Evolutionary conservation across 2,888 invertebrate genomes (phyloP), one percentile per base, ranked within the genome.

Genomic region (Sarcophaga rosellei): DNA sequence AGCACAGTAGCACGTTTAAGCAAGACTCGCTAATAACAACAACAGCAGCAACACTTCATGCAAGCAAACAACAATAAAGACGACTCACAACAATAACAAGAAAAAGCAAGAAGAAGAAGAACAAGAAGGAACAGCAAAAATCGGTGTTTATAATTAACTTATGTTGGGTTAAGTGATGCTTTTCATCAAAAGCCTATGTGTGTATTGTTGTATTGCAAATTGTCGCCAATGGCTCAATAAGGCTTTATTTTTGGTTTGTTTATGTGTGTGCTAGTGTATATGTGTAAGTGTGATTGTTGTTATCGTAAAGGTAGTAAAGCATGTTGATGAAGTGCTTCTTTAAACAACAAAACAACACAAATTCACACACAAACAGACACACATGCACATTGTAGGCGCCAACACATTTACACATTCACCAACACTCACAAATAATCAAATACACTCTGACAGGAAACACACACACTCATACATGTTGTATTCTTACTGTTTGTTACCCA

Each of bases 151-250:
- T 88, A 88, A 88, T 88, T 88, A 88, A 88, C 88, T 88, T 88
- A 86, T 86, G 88, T 88, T 87, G 81, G 87, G 88, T 88, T 88
- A 86, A 88, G 88, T 88, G 87, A 88, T 90, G 89, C 86, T 86
- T 84, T 87, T 84, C 79, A 77, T 80, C 85, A 87, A 87, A 61
- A 87, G 86, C 47, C 83, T 85, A 5, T 17, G 35, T 35, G 35
- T 35, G 35, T 35, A 35, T 53, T 17, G 84, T 88, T 87, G 87
- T 88, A 81, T 84, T 83, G 85, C 85, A 88, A 88, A 88, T 88
- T 88, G 88, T 88, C 83, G 88, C 88, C 84, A 81, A 80, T 81
- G 85, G 88, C 88, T 77, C 73, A 80, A 87, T 82, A 53, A 75
- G 73, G 63, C 57, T 74, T 87, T 53, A 17, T 8, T 79, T 74